Conservation (phyloP, 2,113 vertebrate genomes). For the rabbit (Oryctolagus cuniculus) region mOryCun1.1 NC_091432.1:200572501-200573000, state of each 20-base stretch:
- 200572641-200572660: background rate
- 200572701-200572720: background rate
- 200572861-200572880: background rate
- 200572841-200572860: background rate
- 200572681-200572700: background rate
- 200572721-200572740: background rate
- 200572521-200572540: too few relatives aligned
- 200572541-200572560: too few relatives aligned
- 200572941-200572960: too few relatives aligned
- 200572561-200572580: too few relatives aligned
- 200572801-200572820: background rate
- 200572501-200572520: too few relatives aligned
- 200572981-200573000: too few relatives aligned
- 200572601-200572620: too few relatives aligned
- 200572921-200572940: background rate
- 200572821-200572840: constrained; percentile 1
- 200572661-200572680: background rate
- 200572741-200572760: background rate
- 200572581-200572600: too few relatives aligned
- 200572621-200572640: background rate
- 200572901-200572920: background rate
- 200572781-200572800: background rate
- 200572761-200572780: background rate
- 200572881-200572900: background rate
- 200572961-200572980: too few relatives aligned